Evolutionary conservation across 2,797 vertebrate genomes (phyloP), one percentile per base, ranked within the genome.

Genomic region (Ceyx erithaca): DNA sequence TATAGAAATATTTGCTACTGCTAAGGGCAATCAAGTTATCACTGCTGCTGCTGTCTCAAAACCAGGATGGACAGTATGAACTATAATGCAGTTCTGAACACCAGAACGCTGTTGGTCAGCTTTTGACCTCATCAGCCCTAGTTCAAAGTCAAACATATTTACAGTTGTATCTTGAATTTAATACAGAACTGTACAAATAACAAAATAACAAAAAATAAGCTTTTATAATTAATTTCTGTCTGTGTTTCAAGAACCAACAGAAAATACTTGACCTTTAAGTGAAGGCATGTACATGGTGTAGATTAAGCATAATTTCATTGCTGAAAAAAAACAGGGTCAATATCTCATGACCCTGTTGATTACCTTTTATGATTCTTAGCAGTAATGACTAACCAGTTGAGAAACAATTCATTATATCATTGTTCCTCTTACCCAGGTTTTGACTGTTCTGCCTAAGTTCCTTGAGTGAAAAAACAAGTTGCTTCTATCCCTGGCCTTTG

Each of bases 211-310:
- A n/a, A 33, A 33, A 84, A 52, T 14, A 84, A 86, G 12, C 10
- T 78, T 92, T 71, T 70, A 11, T 16, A 59, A 72, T 37, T 80
- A 35, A 57, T 63, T 85, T 92, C 43, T 72, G 37, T 48, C 51
- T 89, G 66, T 51, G 11, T 48, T 92, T 79, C 67, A 84, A 86
- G 63, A 89, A 79, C 48, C 76, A 67, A n/a, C 31, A 70, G 28
- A 87, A 83, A 91, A 66, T 28, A n/a, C 45, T n/a, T 66, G 66
- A 72, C 71, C 40, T 80, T 81, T 63, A 72, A 81, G 57, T 16
- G 41, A 20, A 73, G 46, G 19, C 20, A 76, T 11, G 45, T n/a
- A 55, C 28, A 58, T 6, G 8, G 31, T 45, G 8, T 12, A 86
- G 40, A 31, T 69, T 63, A 86, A 90, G 14, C 16, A 22, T 14